A percentile compares a stretch with the other conserved stretches of the same genome.
These are phyloP conservation scores for Ashinkailepas kermadecensis DNA, from an alignment of 2,888 invertebrate genomes.

Conservation along the genomic window DNA sequence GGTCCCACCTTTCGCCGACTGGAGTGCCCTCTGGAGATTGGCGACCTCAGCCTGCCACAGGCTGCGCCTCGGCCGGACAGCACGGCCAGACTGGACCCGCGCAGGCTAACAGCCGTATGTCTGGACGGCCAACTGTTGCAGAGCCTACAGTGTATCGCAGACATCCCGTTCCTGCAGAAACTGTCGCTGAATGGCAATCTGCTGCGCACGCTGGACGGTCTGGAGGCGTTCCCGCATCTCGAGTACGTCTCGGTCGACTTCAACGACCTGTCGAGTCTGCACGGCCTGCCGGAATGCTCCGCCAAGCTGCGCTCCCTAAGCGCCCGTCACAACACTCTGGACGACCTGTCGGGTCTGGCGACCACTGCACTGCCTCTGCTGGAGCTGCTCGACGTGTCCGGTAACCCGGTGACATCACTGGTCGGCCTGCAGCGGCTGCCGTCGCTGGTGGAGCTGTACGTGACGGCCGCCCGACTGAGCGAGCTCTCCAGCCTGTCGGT, in stretches of 20 bases:
- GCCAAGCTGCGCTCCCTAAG: constrained; percentile 1
- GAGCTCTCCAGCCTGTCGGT: background rate
- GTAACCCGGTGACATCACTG: background rate
- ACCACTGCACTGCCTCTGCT: background rate
- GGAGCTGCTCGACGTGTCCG: constrained; percentile 10
- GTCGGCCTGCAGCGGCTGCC: background rate
- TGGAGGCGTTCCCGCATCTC: constrained; percentile 6
- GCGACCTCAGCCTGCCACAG: background rate
- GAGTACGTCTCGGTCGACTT: constrained; percentile 2
- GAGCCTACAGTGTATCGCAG: background rate
- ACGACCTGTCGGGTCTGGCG: background rate
- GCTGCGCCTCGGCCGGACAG: background rate
- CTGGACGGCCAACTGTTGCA: background rate
- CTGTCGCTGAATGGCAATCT: constrained; percentile 1
- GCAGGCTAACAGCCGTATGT: background rate
- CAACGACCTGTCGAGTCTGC: background rate
- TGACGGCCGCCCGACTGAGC: background rate
- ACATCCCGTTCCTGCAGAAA: constrained; percentile 11
- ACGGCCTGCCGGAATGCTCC: background rate
- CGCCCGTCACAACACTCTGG: constrained; percentile 10
- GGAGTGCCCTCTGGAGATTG: background rate
- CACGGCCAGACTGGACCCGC: background rate
- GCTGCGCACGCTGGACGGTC: background rate
- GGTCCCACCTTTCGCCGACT: background rate
- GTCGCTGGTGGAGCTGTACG: background rate